phyloP scores from a whole-genome alignment of 1,140 invertebrate genomes.

The Bombyx mandarina region DNA sequence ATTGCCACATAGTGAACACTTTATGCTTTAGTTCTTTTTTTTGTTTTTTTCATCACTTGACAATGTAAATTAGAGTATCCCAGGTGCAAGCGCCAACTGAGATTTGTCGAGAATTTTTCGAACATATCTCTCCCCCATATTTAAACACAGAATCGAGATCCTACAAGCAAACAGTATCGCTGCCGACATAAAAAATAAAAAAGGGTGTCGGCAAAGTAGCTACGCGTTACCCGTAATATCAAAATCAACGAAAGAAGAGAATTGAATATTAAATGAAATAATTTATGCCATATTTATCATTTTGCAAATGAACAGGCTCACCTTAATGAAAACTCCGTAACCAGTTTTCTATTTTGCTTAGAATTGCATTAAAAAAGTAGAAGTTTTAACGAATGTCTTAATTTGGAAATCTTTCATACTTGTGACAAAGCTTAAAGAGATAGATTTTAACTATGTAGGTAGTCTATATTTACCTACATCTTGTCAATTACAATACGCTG shows the following conservation, averaged over 20 bases:
- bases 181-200: slow-evolving; percentile 51
- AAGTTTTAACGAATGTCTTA: too few species aligned
- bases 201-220: slow-evolving; percentile 63
- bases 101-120: slow-evolving; percentile 59
- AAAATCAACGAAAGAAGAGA: slow-evolving; percentile 57
- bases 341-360: slow-evolving; percentile 22
- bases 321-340: slow-evolving; percentile 65
- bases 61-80: neutral
- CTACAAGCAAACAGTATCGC: slow-evolving; percentile 60
- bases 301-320: slow-evolving; percentile 67
- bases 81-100: slow-evolving; percentile 36
- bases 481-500: too few species aligned
- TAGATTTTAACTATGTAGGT: too few species aligned
- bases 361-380: too few species aligned
- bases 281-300: slow-evolving; percentile 71
- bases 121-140: slow-evolving; percentile 56
- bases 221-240: slow-evolving; percentile 49
- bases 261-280: slow-evolving; percentile 72
- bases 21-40: too few species aligned
- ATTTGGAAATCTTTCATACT: too few species aligned
- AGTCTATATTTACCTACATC: too few species aligned
- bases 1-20: too few species aligned
- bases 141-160: slow-evolving; percentile 66
- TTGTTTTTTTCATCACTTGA: too few species aligned
- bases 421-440: too few species aligned